Percentiles rank a stretch among this genome's conserved stretches.
Evolutionary conservation across 2,888 invertebrate genomes (phyloP).

Genomic region (Euphydryas editha): DNA sequence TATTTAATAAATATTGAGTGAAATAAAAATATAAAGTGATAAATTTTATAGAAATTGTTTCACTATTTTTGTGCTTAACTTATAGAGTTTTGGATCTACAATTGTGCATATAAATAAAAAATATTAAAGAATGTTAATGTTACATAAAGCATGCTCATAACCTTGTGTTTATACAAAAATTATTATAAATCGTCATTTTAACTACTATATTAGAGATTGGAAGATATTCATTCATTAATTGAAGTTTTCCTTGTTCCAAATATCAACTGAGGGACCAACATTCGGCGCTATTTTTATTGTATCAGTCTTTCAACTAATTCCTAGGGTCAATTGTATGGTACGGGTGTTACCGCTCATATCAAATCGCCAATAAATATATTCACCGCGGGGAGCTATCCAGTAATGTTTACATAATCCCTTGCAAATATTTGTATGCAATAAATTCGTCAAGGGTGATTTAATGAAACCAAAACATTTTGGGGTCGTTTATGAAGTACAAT

Average conservation of each 20-base stretch:
- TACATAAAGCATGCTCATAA: too few relatives aligned
- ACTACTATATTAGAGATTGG: too few relatives aligned
- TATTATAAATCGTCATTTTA: too few relatives aligned
- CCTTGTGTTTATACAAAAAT: too few relatives aligned
- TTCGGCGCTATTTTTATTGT: not conserved
- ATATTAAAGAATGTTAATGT: too few relatives aligned
- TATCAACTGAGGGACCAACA: too few relatives aligned
- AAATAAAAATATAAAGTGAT: constrained; percentile 1
- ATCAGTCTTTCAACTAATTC: constrained; percentile 3
- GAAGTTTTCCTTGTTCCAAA: too few relatives aligned
- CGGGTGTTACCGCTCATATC: constrained; percentile 47
- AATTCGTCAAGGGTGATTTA: constrained; percentile 67
- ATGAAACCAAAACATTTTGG: constrained; percentile 71
- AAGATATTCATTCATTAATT: too few relatives aligned
- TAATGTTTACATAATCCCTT: constrained; percentile 65
- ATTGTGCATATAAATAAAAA: too few relatives aligned
- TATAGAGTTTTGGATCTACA: too few relatives aligned
- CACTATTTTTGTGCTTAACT: not conserved
- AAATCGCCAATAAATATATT: constrained; percentile 72
- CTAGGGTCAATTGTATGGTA: constrained; percentile 14
- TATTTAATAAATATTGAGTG: constrained; percentile 4
- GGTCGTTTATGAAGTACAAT: constrained; percentile 47
- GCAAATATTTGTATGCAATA: constrained; percentile 69
- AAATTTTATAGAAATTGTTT: not conserved
- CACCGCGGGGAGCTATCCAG: constrained; percentile 60